Percentiles rank a stretch among this genome's conserved stretches.
Conservation (phyloP, 2,888 invertebrate species). For the Drosophila maculinotata region DNA sequence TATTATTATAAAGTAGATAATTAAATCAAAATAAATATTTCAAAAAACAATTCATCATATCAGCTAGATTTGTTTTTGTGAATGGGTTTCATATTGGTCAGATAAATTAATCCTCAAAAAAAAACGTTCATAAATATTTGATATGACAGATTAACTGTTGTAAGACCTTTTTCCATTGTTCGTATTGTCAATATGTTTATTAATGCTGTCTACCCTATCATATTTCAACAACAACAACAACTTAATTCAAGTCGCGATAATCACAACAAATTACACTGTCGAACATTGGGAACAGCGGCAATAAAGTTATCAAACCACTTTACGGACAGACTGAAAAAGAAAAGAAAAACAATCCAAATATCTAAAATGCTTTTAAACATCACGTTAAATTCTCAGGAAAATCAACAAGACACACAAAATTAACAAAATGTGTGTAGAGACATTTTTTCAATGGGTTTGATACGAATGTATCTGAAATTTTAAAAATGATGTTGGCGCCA, state of each 20-base stretch:
- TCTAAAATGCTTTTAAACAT: slow-evolving; percentile 41
- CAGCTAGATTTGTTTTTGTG: too few relatives aligned
- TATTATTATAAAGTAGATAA: too few relatives aligned
- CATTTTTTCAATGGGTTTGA: slow-evolving; percentile 59
- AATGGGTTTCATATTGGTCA: too few relatives aligned
- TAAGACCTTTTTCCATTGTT: slow-evolving; percentile 14
- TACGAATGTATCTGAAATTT: slow-evolving; percentile 46
- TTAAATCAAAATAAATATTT: too few relatives aligned
- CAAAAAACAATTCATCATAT: too few relatives aligned
- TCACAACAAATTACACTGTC: slow-evolving; percentile 60
- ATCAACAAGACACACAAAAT: slow-evolving; percentile 25
- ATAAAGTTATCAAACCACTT: slow-evolving; percentile 71
- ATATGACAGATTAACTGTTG: slow-evolving; percentile 13
- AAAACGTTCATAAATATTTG: slow-evolving; percentile 10
- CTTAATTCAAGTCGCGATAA: slow-evolving; percentile 50
- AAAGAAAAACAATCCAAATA: slow-evolving; percentile 16
- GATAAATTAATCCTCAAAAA: too few relatives aligned
- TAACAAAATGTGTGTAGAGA: slow-evolving; percentile 44
- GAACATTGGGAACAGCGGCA: slow-evolving; percentile 39
- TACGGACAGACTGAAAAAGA: slow-evolving; percentile 26
- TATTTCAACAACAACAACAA: slow-evolving; percentile 23
- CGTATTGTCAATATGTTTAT: slow-evolving; percentile 28
- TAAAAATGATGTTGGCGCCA: slow-evolving; percentile 66
- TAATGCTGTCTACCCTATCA: slow-evolving; percentile 35
- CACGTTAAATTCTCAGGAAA: slow-evolving; percentile 60